These are phyloP conservation scores for Rhadina sibilatrix DNA, from an alignment of 2,113 vertebrate genomes.

Conservation along the genomic window DNA sequence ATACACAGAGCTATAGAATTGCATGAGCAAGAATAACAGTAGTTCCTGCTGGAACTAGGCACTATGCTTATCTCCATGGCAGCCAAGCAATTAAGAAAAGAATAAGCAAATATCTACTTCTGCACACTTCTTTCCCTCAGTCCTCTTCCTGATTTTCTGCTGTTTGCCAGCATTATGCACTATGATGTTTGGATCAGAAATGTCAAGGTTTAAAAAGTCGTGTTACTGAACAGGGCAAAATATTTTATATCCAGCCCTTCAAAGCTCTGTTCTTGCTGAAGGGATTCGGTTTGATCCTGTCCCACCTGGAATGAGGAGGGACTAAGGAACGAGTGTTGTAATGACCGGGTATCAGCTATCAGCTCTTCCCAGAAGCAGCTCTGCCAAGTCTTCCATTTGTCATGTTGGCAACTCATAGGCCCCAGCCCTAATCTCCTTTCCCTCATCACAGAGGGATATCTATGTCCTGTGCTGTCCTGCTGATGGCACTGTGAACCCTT, in stretches of 20 bases:
- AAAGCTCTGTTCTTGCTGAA: neutral
- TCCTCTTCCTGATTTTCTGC: neutral
- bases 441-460: neutral
- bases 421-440: neutral
- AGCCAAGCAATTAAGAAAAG: constrained; percentile 18
- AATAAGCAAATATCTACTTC: constrained; percentile 13
- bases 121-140: neutral
- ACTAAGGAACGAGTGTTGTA: neutral
- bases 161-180: neutral
- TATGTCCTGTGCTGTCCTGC: neutral
- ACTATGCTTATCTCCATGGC: constrained; percentile 35
- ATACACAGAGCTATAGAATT: neutral
- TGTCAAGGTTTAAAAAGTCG: neutral
- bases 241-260: neutral
- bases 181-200: neutral
- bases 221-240: neutral
- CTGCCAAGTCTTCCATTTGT: neutral
- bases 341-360: neutral
- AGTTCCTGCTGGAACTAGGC: neutral
- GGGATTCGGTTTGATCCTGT: neutral
- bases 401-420: neutral
- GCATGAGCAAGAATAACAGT: neutral
- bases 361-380: neutral
- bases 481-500: neutral
- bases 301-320: neutral